Conservation (phyloP, 37 sponge, comb jelly and placozoan species). For the Agelas oroides region DNA sequence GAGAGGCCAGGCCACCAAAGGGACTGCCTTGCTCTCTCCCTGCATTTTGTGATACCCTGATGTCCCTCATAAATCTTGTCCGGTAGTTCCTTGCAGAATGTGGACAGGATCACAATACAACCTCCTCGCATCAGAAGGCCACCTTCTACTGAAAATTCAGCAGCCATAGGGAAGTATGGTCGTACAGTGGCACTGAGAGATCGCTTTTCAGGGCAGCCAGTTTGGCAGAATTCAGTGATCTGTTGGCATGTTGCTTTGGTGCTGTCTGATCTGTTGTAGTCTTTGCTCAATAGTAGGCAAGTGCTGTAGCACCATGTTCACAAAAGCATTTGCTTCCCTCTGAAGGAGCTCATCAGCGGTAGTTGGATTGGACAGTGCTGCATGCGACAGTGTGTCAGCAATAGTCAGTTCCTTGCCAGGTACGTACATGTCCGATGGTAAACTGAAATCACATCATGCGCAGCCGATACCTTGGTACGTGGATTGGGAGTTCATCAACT, state of each 20-base stretch:
- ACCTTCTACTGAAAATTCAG: constrained; percentile 31
- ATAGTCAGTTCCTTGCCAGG: constrained; percentile 57
- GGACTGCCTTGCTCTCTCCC: constrained; percentile 31
- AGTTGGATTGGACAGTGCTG: constrained; percentile 17
- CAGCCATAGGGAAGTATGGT: constrained; percentile 13
- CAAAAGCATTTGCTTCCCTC: constrained; percentile 11
- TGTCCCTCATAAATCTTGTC: constrained; percentile 49
- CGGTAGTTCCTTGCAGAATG: constrained; percentile 17
- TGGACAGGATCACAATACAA: constrained; percentile 39
- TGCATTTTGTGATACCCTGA: constrained; percentile 54
- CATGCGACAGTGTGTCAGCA: constrained; percentile 48
- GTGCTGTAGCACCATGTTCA: not conserved
- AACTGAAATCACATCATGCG: constrained; percentile 55
- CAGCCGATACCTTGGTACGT: constrained; percentile 54
- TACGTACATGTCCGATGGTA: constrained; percentile 60
- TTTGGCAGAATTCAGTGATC: constrained; percentile 19
- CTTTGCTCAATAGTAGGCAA: constrained; percentile 42
- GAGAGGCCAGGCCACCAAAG: constrained; percentile 60
- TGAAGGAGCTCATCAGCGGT: constrained; percentile 3
- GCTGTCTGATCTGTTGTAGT: constrained; percentile 14
- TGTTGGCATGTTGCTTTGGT: constrained; percentile 31
- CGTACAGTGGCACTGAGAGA: not conserved
- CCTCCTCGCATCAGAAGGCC: constrained; percentile 44
- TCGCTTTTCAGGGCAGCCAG: constrained; percentile 36
- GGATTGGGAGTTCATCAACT: constrained; percentile 40